These are phyloP conservation scores for Lophura swinhoii DNA, from an alignment of 2,797 vertebrate genomes.

Conservation along the genomic window DNA sequence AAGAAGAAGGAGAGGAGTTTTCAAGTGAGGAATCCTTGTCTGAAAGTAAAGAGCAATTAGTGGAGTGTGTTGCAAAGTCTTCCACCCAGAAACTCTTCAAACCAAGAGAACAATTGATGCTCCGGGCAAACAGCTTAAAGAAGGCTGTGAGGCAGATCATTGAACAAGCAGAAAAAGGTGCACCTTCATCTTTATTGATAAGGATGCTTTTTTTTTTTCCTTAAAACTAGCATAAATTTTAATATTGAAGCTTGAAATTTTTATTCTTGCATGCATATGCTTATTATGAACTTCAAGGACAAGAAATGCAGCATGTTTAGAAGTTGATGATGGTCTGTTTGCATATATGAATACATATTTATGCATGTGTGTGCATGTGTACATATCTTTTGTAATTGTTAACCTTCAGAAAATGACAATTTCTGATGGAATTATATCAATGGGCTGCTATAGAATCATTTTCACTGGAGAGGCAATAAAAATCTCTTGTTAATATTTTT, in stretches of 20 bases:
- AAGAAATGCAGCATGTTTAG: neutral
- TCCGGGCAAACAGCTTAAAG: conserved; percentile 96
- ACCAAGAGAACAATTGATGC: conserved; percentile 91
- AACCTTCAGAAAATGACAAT: neutral
- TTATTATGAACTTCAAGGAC: neutral
- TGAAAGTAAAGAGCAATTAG: conserved; percentile 88
- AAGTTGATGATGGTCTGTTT: neutral
- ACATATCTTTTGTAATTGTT: neutral
- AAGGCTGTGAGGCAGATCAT: conserved; percentile 97
- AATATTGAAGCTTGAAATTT: neutral
- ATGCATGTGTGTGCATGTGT: neutral
- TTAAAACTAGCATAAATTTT: neutral
- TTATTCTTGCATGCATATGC: neutral
- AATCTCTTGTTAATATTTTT: neutral
- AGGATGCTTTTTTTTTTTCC: neutral
- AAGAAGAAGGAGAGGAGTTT: conserved; percentile 85
- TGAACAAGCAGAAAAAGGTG: conserved; percentile 95
- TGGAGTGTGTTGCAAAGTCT: conserved; percentile 83
- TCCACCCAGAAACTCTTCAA: conserved; percentile 84
- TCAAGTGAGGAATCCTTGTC: conserved; percentile 90
- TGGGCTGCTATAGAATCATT: neutral
- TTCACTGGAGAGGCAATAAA: neutral
- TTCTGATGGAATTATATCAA: neutral
- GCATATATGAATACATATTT: neutral
- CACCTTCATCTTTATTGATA: neutral